Conservation (phyloP, 2,797 vertebrate species). For the Enteromius mattozi region DNA sequence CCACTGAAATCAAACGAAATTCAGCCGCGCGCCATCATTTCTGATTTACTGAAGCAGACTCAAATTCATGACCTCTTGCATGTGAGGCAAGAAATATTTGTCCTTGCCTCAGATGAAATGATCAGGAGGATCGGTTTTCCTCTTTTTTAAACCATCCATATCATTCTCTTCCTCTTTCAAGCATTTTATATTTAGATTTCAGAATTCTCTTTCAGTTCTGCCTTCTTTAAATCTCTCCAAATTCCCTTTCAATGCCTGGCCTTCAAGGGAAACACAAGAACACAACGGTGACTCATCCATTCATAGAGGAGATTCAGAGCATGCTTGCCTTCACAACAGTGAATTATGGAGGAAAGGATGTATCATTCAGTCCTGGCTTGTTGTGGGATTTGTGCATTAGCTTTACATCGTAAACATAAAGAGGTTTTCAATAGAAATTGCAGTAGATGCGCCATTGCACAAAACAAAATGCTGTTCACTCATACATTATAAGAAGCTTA, state of each 20-base stretch:
- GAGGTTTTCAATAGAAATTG: neutral
- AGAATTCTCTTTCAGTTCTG: neutral
- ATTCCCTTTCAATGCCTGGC: neutral
- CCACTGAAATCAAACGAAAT: neutral
- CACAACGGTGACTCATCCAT: constrained; percentile 30
- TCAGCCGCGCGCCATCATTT: too few relatives aligned
- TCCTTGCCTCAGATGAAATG: neutral
- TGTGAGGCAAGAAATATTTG: neutral
- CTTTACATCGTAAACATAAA: constrained; percentile 1
- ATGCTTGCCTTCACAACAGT: constrained; percentile 11
- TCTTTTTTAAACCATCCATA: neutral
- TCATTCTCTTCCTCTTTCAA: neutral
- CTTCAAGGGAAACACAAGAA: constrained; percentile 8
- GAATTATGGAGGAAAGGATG: constrained; percentile 16
- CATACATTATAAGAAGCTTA: neutral
- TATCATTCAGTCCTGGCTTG: constrained; percentile 19
- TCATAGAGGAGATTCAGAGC: constrained; percentile 25
- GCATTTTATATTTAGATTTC: constrained; percentile 9
- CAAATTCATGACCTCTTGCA: neutral
- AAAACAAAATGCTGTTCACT: neutral
- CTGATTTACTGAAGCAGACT: neutral
- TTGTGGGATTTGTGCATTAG: neutral
- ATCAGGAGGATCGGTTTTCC: neutral
- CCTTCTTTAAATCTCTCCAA: constrained; percentile 5
- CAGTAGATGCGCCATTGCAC: neutral